Evolutionary conservation across 2,888 invertebrate species (phyloP).

Genomic region (Neria commutata): DNA sequence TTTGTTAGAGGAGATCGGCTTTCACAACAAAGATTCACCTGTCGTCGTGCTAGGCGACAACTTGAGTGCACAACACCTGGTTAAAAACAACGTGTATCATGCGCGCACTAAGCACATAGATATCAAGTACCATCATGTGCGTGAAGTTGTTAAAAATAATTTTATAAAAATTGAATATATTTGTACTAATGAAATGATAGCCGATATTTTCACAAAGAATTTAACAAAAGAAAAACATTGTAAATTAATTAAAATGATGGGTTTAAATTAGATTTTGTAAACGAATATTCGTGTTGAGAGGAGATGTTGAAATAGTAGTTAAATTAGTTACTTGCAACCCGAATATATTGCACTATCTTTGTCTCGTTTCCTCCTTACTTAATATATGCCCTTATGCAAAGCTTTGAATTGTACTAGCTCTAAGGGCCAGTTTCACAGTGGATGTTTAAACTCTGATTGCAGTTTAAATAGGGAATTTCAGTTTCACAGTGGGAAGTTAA

Average conservation of each 20-base stretch:
- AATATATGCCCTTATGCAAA: too few species aligned
- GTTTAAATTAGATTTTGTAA: background rate
- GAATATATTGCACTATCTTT: too few species aligned
- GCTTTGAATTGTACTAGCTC: too few species aligned
- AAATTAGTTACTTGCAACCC: too few species aligned
- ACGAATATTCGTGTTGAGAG: too few species aligned
- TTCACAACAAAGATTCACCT: background rate
- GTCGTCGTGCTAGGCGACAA: slow-evolving; percentile 18
- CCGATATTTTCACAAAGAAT: slow-evolving; percentile 26
- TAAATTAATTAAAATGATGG: background rate
- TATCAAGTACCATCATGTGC: slow-evolving; percentile 24
- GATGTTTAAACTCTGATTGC: too few species aligned
- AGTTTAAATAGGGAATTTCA: too few species aligned
- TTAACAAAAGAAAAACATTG: background rate
- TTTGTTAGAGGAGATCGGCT: slow-evolving; percentile 14
- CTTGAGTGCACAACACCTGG: slow-evolving; percentile 20
- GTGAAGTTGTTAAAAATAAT: slow-evolving; percentile 13
- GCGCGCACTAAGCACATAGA: slow-evolving; percentile 25
- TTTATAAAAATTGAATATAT: slow-evolving; percentile 18
- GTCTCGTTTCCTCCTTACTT: too few species aligned
- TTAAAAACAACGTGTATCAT: slow-evolving; percentile 26
- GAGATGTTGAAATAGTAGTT: too few species aligned
- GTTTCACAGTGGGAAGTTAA: too few species aligned
- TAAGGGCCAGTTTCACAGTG: too few species aligned
- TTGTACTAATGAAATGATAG: slow-evolving; percentile 20